phyloP scores from a whole-genome alignment of 2,888 invertebrate genomes.

The Hyposoter dolosus region DNA sequence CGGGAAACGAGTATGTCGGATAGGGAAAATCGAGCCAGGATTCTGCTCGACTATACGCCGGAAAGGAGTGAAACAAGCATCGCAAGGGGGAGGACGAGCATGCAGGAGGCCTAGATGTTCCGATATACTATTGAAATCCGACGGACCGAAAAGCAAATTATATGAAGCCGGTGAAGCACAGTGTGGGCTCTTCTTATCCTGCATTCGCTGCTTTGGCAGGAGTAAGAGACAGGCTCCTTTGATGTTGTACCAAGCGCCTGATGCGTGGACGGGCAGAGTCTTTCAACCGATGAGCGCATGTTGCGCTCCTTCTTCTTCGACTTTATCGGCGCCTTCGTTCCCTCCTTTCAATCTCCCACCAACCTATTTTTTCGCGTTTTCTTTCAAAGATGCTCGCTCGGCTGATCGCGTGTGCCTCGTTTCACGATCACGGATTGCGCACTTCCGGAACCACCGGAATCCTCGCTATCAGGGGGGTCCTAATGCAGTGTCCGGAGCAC shows the following conservation, averaged over 20 bases:
- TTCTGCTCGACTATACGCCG: slow-evolving; percentile 19
- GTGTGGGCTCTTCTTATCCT: slow-evolving; percentile 46
- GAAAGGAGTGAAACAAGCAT: slow-evolving; percentile 41
- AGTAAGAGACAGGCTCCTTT: slow-evolving; percentile 75
- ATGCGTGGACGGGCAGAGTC: slow-evolving; percentile 63
- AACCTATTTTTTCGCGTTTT: slow-evolving; percentile 47
- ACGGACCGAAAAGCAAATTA: slow-evolving; percentile 84
- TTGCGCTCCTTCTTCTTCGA: slow-evolving; percentile 53
- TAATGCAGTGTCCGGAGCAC: slow-evolving; percentile 24
- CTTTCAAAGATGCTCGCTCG: slow-evolving; percentile 66
- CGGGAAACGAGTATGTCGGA: slow-evolving; percentile 44
- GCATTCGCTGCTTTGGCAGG: slow-evolving; percentile 20
- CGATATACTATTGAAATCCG: slow-evolving; percentile 84
- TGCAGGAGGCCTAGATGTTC: slow-evolving; percentile 70
- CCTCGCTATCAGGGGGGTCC: slow-evolving; percentile 13
- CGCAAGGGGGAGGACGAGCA: slow-evolving; percentile 33
- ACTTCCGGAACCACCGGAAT: slow-evolving; percentile 50
- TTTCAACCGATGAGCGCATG: slow-evolving; percentile 63
- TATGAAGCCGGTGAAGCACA: slow-evolving; percentile 79
- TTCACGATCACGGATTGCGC: slow-evolving; percentile 54
- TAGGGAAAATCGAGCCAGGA: slow-evolving; percentile 40
- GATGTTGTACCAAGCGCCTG: slow-evolving; percentile 77
- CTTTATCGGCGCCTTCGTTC: slow-evolving; percentile 29
- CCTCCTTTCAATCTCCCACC: slow-evolving; percentile 16
- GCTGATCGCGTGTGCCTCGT: slow-evolving; percentile 46